Evolutionary conservation across 2,888 invertebrate genomes (phyloP).

Genomic region (Zele albiditarsus): DNA sequence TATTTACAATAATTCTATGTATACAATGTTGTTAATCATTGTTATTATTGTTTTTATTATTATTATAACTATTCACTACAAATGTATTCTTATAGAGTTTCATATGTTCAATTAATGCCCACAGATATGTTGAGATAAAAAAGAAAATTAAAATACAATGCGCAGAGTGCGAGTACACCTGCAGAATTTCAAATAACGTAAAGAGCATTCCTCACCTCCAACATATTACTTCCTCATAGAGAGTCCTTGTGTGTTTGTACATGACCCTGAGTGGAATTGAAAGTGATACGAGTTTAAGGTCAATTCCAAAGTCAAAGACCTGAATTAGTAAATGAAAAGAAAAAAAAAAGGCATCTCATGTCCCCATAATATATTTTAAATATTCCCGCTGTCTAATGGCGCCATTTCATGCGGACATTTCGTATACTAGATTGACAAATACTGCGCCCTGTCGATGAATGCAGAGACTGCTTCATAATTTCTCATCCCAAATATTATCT

Average conservation of each 20-base stretch:
- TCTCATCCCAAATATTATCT: neutral
- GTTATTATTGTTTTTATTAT: neutral
- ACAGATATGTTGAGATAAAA: neutral
- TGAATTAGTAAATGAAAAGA: neutral
- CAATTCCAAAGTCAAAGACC: neutral
- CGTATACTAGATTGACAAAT: neutral
- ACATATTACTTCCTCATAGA: neutral
- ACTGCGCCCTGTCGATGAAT: neutral
- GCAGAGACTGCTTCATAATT: neutral
- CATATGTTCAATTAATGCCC: neutral
- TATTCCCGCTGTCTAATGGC: neutral
- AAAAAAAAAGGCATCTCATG: no score
- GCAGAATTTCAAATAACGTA: neutral
- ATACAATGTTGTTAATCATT: conserved; percentile 2
- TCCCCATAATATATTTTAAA: neutral
- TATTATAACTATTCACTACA: neutral
- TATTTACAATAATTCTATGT: neutral
- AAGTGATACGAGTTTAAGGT: neutral
- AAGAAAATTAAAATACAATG: neutral
- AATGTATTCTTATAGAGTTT: neutral
- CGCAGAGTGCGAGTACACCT: neutral
- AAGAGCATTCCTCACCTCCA: neutral
- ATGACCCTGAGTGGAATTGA: neutral
- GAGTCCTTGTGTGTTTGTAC: neutral
- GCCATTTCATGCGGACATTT: neutral